Base-by-base conservation (phyloP, 2,113 vertebrate species). In the Apistogramma diplotaenia region DNA sequence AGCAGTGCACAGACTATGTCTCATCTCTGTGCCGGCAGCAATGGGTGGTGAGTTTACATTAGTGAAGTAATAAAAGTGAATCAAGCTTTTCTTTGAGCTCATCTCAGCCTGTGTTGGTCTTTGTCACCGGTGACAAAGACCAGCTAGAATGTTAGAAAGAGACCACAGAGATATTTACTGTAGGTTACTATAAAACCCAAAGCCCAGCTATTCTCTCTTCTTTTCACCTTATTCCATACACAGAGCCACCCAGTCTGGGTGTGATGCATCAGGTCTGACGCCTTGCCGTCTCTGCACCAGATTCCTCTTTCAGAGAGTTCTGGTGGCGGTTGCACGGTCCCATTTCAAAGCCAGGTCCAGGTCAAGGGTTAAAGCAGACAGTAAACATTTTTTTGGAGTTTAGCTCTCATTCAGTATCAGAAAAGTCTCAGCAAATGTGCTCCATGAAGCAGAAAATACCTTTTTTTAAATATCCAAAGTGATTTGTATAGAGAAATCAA, bases 281-380 rank as follows among this genome's bases (percentile, higher is more conserved):
- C 91, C 83, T 93, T 93, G 87, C 75, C 91, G 73, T 91, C 90
- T 93, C 83, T 18, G 35, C 90, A 93, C 88, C 90, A 94, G 93
- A 93, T 94, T 94, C 91, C 93, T 94, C 80, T 76, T 80, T 87
- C 73, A 74, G 72, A 80, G 57, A 81, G 75, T 72, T 60, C 59
- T 79, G 43, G 84, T 73, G 79, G 78, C 91, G 91, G 86, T 91
- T 83, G 85, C 61, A 84, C 82, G 73, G 86, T 84, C 84, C 59
- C 51, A 60, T 92, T 94, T 93, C 84, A 94, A 92, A 94, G 93
- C 59, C 5, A 73, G 90, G 90, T 93, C 61, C 5, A 71, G 90
- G 90, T 94, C 89, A 92, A 77, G 85, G 92, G 93, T 94, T 89
- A 91, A 65, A 82, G 81, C 76, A 85, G 88, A 91, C 77, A 76